Conservation (phyloP, 1,140 invertebrate genomes). For the Trichomalopsis sarcophagae region DNA sequence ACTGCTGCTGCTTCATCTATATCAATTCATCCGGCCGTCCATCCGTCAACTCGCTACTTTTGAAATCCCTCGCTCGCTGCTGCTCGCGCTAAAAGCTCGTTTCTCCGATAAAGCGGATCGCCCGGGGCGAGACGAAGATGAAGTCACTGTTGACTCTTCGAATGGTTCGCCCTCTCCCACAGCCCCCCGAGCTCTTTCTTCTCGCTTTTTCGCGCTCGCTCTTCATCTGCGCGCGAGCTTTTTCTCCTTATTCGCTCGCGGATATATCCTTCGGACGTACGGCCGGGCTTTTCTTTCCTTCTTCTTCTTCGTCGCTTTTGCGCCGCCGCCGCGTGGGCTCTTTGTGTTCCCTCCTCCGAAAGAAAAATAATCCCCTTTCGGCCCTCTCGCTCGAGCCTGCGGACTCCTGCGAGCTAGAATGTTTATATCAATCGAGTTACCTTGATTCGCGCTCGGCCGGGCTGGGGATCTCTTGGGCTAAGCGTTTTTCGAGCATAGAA, state of each 20-base stretch:
- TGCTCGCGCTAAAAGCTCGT: constrained; percentile 41
- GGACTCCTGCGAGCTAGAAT: neutral
- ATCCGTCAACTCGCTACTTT: constrained; percentile 45
- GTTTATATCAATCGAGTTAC: constrained; percentile 29
- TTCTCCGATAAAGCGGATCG: constrained; percentile 48
- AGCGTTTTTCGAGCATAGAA: too few species aligned
- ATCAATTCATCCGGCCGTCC: constrained; percentile 49
- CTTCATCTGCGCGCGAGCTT: constrained; percentile 3
- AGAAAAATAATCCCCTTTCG: constrained; percentile 45
- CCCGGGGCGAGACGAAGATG: constrained; percentile 46
- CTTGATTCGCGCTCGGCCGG: neutral
- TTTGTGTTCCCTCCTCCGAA: constrained; percentile 36
- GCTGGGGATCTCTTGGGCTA: too few species aligned
- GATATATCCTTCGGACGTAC: constrained; percentile 23
- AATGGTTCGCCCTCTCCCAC: neutral
- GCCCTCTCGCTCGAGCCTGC: neutral
- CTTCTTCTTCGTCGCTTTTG: constrained; percentile 18
- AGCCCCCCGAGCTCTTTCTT: neutral
- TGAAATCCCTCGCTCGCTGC: constrained; percentile 35
- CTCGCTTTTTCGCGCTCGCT: constrained; percentile 15
- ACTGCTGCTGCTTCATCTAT: constrained; percentile 28
- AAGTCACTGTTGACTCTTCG: constrained; percentile 48
- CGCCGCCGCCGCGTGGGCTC: neutral
- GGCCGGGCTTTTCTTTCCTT: constrained; percentile 22
- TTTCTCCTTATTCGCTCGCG: constrained; percentile 34